Percentiles rank a stretch among this genome's conserved stretches.
Evolutionary conservation across 2,797 vertebrate species (phyloP).

Genomic region (Coendou prehensilis): DNA sequence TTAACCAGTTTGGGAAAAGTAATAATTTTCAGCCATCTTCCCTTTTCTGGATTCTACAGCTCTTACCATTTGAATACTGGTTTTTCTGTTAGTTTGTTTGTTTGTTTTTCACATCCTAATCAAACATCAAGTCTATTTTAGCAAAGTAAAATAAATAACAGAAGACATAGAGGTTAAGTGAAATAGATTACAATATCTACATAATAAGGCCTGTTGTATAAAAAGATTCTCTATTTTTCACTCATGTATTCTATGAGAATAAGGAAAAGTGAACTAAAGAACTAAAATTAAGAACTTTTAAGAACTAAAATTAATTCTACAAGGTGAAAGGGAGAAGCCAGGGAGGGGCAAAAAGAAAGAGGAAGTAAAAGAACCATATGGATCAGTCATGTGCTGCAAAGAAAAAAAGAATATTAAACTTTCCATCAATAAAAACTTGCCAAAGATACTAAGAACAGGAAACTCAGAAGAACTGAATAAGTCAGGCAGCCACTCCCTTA

Average conservation of each 20-base stretch:
- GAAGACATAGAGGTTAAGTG: neutral
- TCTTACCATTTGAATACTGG: neutral
- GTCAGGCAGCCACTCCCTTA: slow-evolving; percentile 52
- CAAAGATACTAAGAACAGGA: slow-evolving; percentile 76
- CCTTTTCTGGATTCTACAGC: slow-evolving; percentile 18
- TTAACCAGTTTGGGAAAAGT: slow-evolving; percentile 8
- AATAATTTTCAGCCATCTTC: slow-evolving; percentile 26
- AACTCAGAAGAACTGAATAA: slow-evolving; percentile 64
- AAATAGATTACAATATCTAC: neutral
- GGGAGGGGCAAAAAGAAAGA: neutral
- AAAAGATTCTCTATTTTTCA: slow-evolving; percentile 55
- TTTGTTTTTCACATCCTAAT: slow-evolving; percentile 31
- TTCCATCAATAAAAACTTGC: slow-evolving; percentile 52
- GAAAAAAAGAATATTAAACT: slow-evolving; percentile 20
- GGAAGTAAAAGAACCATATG: slow-evolving; percentile 6
- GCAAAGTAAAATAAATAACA: slow-evolving; percentile 55
- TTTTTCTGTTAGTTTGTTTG: too few relatives aligned
- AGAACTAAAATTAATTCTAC: slow-evolving; percentile 55
- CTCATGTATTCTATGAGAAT: neutral
- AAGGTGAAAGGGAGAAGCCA: neutral
- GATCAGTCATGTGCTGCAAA: neutral
- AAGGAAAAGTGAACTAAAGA: slow-evolving; percentile 18
- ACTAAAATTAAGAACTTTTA: slow-evolving; percentile 63
- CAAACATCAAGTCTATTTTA: slow-evolving; percentile 59
- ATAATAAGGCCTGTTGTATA: slow-evolving; percentile 40